These are phyloP conservation scores for Noctuana brunneofusca DNA, from an alignment of 2,888 invertebrate species.

Conservation along the genomic window DNA sequence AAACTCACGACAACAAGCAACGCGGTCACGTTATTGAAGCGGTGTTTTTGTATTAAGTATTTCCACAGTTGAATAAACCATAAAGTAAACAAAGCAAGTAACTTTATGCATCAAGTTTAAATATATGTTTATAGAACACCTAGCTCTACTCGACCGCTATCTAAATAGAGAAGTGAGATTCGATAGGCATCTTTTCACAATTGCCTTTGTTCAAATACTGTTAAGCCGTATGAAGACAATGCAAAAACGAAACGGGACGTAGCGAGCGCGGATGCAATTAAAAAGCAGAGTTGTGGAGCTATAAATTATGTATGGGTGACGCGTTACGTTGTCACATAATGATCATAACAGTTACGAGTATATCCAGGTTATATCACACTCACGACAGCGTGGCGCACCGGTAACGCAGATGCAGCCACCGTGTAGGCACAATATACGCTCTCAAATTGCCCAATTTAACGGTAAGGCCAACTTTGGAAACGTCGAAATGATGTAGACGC, in stretches of 20 bases:
- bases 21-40: slow-evolving; percentile 52
- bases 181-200: slow-evolving; percentile 32
- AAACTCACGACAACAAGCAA: too few relatives aligned
- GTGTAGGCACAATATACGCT: slow-evolving; percentile 52
- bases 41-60: too few relatives aligned
- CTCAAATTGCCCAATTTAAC: slow-evolving; percentile 79
- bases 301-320: slow-evolving; percentile 53
- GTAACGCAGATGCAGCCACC: slow-evolving; percentile 62
- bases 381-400: slow-evolving; percentile 50
- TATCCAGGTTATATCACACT: slow-evolving; percentile 50
- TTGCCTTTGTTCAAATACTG: slow-evolving; percentile 33
- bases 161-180: slow-evolving; percentile 16
- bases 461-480: slow-evolving; percentile 53
- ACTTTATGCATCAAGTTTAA: slow-evolving; percentile 2
- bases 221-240: slow-evolving; percentile 30
- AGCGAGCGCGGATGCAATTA: slow-evolving; percentile 38
- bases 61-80: too few relatives aligned
- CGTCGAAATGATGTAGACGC: slow-evolving; percentile 6
- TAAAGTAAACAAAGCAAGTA: too few relatives aligned
- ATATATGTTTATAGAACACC: slow-evolving; percentile 14
- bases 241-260: slow-evolving; percentile 46
- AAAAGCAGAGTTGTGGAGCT: slow-evolving; percentile 48
- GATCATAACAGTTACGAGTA: slow-evolving; percentile 71
- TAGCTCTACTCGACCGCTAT: slow-evolving; percentile 3
- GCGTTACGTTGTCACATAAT: slow-evolving; percentile 70